phyloP scores from a whole-genome alignment of 1,140 invertebrate genomes.

The Cryptotermes secundus region DNA sequence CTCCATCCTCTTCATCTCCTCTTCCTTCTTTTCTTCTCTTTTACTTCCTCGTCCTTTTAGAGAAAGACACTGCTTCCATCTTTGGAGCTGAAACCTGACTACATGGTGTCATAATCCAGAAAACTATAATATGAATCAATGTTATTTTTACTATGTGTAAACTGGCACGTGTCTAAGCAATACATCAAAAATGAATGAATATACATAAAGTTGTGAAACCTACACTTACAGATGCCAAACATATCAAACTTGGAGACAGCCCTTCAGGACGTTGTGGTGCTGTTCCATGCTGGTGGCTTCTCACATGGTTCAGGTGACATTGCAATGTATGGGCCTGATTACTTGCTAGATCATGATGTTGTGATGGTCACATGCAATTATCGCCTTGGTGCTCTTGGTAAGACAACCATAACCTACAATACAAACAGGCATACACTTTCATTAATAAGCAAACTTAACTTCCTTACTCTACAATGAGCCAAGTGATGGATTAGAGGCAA shows the following conservation, averaged over 20 bases:
- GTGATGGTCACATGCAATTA: constrained; percentile 71
- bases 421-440: neutral
- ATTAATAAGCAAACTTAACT: too few relatives aligned
- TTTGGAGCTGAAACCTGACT: too few relatives aligned
- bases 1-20: too few relatives aligned
- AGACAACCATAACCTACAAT: neutral
- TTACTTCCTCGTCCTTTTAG: too few relatives aligned
- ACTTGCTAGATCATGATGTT: constrained; percentile 62
- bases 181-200: too few relatives aligned
- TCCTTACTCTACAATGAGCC: too few relatives aligned
- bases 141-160: neutral
- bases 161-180: neutral
- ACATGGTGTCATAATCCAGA: too few relatives aligned
- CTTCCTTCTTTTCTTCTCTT: too few relatives aligned
- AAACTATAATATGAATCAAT: too few relatives aligned
- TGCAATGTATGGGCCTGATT: constrained; percentile 58
- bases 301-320: constrained; percentile 55
- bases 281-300: constrained; percentile 64
- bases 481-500: too few relatives aligned
- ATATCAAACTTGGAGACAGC: neutral
- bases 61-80: too few relatives aligned
- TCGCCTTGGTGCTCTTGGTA: constrained; percentile 54
- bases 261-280: constrained; percentile 57
- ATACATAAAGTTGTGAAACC: neutral
- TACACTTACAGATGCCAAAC: neutral